Evolutionary conservation across 2,797 vertebrate species (phyloP).

Genomic region (Mormyrus hasselquistii): DNA sequence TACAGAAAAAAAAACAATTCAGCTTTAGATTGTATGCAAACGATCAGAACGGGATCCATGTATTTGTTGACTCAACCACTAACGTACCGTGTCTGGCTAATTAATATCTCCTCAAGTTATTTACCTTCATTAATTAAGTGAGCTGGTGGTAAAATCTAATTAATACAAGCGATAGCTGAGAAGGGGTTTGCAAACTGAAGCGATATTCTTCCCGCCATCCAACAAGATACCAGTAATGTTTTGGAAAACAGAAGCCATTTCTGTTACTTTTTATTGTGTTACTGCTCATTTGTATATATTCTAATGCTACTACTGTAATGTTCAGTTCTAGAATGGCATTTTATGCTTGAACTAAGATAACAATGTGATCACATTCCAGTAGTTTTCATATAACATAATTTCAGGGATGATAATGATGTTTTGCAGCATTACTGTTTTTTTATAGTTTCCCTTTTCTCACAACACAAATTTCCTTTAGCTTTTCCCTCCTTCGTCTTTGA

Average conservation of each 20-base stretch:
- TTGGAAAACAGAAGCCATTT: not conserved
- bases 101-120: not conserved
- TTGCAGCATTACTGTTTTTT: not conserved
- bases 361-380: not conserved
- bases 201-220: not conserved
- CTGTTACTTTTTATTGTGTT: not conserved
- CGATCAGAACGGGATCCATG: not conserved
- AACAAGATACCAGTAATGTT: not conserved
- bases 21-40: not conserved
- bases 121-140: not conserved
- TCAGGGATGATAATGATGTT: not conserved
- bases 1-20: not conserved
- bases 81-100: not conserved
- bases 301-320: not conserved
- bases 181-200: not conserved
- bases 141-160: not conserved
- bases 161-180: too few relatives aligned
- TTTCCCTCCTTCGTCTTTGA: not conserved
- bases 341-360: not conserved
- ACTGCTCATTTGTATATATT: not conserved
- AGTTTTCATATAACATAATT: not conserved
- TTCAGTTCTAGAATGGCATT: not conserved
- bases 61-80: not conserved
- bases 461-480: not conserved
- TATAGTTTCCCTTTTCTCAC: not conserved